phyloP scores from a whole-genome alignment of 2,888 invertebrate genomes.

The Eristalis pertinax region DNA sequence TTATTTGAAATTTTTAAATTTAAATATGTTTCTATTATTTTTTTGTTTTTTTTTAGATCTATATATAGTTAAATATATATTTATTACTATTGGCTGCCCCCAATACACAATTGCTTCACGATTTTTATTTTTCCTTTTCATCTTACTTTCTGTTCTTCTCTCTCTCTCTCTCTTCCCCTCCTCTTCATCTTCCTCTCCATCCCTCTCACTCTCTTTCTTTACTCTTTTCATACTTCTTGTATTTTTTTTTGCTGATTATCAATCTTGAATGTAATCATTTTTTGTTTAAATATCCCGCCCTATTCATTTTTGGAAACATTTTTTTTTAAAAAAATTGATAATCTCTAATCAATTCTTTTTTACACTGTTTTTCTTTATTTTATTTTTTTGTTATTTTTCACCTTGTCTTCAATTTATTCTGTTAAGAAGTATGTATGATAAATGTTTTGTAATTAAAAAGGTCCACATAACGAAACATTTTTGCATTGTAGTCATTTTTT shows the following conservation, averaged over 20 bases:
- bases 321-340: conserved; percentile 48
- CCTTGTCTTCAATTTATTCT: conserved; percentile 18
- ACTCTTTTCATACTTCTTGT: conserved; percentile 1
- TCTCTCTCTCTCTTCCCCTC: conserved; percentile 16
- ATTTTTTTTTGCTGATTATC: conserved; percentile 14
- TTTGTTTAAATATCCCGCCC: neutral
- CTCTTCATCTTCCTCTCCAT: conserved; percentile 6
- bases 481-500: neutral
- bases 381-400: conserved; percentile 15
- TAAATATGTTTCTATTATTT: conserved; percentile 18
- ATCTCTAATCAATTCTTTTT: conserved; percentile 30
- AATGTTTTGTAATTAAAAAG: conserved; percentile 2
- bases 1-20: conserved; percentile 21
- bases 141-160: conserved; percentile 12
- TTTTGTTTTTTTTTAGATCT: conserved; percentile 6
- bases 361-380: conserved; percentile 17
- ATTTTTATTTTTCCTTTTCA: conserved; percentile 76
- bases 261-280: neutral
- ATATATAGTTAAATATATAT: conserved; percentile 26
- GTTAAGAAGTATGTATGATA: conserved; percentile 11
- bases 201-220: too few relatives aligned
- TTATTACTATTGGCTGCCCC: conserved; percentile 80
- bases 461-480: conserved; percentile 23
- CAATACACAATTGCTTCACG: conserved; percentile 82
- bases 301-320: conserved; percentile 10